phyloP scores from a whole-genome alignment of 2,797 vertebrate species.

The Remorina albescens region DNA sequence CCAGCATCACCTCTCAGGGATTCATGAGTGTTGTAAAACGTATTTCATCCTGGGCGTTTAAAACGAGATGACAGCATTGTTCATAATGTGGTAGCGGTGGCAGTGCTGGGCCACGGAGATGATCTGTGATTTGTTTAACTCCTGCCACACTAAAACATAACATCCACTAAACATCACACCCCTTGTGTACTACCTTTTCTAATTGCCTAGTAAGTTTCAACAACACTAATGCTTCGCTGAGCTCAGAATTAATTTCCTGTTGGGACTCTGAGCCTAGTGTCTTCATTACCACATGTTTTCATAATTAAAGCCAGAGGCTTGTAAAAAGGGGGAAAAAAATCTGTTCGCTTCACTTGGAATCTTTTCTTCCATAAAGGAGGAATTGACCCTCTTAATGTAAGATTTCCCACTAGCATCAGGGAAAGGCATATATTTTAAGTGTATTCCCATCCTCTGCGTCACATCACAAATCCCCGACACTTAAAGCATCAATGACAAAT shows the following conservation, averaged over 20 bases:
- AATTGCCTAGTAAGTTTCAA: conserved; percentile 63
- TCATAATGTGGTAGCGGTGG: conserved; percentile 20
- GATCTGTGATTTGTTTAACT: conserved; percentile 56
- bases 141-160: conserved; percentile 39
- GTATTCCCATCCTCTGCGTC: conserved; percentile 41
- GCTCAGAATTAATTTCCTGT: conserved; percentile 74
- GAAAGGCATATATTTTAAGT: conserved; percentile 21
- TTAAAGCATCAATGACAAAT: conserved; percentile 51
- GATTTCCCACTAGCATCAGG: conserved; percentile 39
- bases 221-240: conserved; percentile 61
- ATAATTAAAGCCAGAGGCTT: conserved; percentile 71
- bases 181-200: conserved; percentile 44
- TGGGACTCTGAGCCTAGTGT: conserved; percentile 68
- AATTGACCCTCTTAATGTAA: conserved; percentile 38
- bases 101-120: conserved; percentile 18
- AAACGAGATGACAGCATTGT: conserved; percentile 42
- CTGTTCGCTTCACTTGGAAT: conserved; percentile 42
- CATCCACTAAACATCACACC: conserved; percentile 30
- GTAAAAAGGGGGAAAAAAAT: conserved; percentile 52
- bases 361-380: conserved; percentile 40
- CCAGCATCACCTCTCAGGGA: conserved; percentile 39
- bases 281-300: conserved; percentile 74
- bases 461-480: conserved; percentile 37
- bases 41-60: conserved; percentile 44
- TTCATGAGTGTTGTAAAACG: conserved; percentile 49